phyloP scores from a whole-genome alignment of 1,140 invertebrate species.

The Micrasema longulum region DNA sequence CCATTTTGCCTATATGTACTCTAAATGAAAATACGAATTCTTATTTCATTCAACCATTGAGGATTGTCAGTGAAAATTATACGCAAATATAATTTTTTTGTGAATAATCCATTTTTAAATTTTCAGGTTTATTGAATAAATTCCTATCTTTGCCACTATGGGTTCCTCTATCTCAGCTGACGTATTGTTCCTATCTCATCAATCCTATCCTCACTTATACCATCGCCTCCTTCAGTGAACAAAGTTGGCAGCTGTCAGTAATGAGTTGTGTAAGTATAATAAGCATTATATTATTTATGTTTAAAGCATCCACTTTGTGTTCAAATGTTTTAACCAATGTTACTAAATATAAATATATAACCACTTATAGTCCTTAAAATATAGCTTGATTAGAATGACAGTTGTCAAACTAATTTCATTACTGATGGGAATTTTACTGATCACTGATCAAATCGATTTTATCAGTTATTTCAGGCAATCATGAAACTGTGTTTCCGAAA shows the following conservation, averaged over 20 bases:
- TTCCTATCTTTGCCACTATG: conserved; percentile 60
- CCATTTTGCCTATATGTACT: neutral
- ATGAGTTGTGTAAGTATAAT: conserved; percentile 5
- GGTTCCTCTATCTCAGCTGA: conserved; percentile 67
- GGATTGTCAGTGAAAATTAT: neutral
- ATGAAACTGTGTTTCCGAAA: no score
- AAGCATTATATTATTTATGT: no score
- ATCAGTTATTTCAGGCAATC: no score
- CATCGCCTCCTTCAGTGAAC: conserved; percentile 4
- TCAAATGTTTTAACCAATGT: no score
- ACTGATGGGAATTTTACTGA: no score
- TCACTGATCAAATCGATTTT: no score
- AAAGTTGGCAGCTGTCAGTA: conserved; percentile 10
- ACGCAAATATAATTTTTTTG: neutral
- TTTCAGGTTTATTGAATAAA: conserved; percentile 4
- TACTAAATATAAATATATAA: no score
- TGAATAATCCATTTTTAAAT: neutral
- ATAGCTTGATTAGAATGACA: no score
- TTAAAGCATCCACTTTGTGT: no score
- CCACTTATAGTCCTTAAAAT: no score
- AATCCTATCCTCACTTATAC: conserved; percentile 61
- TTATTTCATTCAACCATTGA: no score
- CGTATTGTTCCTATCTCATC: conserved; percentile 67
- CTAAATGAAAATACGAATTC: neutral
- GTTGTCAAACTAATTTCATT: no score